Percentiles rank a stretch among this genome's conserved stretches.
Conservation (phyloP, 2,113 vertebrate genomes). For the Pelodiscus sinensis region DNA sequence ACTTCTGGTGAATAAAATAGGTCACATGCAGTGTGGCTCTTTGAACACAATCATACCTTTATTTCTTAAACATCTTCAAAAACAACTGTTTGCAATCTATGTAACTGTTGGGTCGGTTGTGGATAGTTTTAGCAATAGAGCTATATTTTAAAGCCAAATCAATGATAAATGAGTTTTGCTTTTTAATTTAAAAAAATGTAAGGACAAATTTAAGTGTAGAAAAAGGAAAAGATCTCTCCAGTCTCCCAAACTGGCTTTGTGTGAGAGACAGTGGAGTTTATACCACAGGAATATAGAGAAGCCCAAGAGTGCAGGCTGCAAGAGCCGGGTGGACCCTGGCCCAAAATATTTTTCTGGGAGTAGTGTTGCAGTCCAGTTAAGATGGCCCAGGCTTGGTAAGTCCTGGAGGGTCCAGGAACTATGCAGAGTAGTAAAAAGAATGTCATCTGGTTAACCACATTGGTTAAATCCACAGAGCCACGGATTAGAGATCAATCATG, state of each 20-base stretch:
- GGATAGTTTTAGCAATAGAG: neutral
- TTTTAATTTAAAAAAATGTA: neutral
- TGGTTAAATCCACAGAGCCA: neutral
- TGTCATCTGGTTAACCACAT: neutral
- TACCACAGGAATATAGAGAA: neutral
- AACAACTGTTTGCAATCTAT: neutral
- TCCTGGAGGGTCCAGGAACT: neutral
- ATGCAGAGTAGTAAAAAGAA: accelerated
- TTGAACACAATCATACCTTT: neutral
- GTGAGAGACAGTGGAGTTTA: neutral
- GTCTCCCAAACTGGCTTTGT: neutral
- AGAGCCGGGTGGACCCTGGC: neutral
- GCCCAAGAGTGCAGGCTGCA: neutral
- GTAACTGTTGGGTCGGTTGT: neutral
- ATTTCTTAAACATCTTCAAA: neutral
- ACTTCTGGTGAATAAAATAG: neutral
- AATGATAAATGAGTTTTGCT: neutral
- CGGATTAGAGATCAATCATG: neutral
- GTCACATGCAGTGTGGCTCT: neutral
- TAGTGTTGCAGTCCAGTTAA: accelerated
- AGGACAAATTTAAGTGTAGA: accelerated
- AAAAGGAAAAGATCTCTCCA: neutral
- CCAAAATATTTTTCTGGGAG: neutral
- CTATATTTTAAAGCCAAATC: neutral
- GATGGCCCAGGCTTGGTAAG: neutral